phyloP scores from a whole-genome alignment of 2,797 vertebrate species.

The Takifugu rubripes region DNA sequence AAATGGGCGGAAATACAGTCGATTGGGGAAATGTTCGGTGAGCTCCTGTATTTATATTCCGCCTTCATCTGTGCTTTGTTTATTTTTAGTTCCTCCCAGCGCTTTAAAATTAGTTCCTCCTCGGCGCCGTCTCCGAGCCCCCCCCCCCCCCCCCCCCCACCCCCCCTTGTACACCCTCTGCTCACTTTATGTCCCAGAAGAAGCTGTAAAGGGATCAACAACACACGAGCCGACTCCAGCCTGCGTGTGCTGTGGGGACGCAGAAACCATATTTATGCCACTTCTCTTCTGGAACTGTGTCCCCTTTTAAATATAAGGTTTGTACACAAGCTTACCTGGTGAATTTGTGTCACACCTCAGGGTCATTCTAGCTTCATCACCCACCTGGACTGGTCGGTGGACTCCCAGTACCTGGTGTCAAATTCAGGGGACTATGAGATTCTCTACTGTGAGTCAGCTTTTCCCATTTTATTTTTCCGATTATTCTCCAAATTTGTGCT shows the following conservation, averaged over 20 bases:
- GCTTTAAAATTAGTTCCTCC: constrained; percentile 38
- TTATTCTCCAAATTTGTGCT: background rate
- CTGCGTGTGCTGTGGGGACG: too few species aligned
- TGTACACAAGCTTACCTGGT: constrained; percentile 2
- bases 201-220: constrained; percentile 19
- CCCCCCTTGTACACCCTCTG: constrained; percentile 12
- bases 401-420: constrained; percentile 94
- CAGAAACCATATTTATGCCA: too few species aligned
- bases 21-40: constrained; percentile 96
- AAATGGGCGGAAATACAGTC: constrained; percentile 89
- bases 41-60: constrained; percentile 60
- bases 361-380: constrained; percentile 99
- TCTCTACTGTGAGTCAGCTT: constrained; percentile 89
- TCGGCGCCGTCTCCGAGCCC: constrained; percentile 14
- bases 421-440: constrained; percentile 99
- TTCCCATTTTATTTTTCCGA: background rate
- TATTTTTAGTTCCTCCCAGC: constrained; percentile 33
- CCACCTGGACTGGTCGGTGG: constrained; percentile 95
- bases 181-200: constrained; percentile 11
- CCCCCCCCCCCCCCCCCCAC: background rate
- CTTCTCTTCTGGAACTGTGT: too few species aligned
- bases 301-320: too few species aligned
- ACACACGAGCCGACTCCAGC: constrained; percentile 24
- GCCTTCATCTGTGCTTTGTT: background rate
- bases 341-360: constrained; percentile 63